A percentile compares a stretch with the other conserved stretches of the same genome.
Conservation (phyloP, 1,140 invertebrate species). For the Cecropterus lyciades region DNA sequence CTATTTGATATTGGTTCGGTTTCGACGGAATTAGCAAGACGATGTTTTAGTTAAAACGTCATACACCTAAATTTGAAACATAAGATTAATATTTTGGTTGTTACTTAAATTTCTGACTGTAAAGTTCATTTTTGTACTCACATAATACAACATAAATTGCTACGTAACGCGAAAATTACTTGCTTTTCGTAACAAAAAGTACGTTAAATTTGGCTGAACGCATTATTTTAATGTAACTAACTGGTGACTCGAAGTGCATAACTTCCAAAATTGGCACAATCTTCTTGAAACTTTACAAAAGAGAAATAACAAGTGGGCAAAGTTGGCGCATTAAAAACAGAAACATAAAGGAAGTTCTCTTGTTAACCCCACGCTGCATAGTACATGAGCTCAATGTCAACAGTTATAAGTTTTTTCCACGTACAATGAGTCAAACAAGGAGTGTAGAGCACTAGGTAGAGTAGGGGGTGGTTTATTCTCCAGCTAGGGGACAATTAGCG, state of each 20-base stretch:
- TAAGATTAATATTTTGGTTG: no score
- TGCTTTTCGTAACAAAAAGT: no score
- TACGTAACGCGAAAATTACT: no score
- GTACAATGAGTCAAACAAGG: constrained; percentile 71
- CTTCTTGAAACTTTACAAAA: constrained; percentile 8
- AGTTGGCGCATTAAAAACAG: constrained; percentile 40
- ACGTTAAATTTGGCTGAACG: neutral
- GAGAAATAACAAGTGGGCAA: constrained; percentile 45
- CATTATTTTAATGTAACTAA: neutral
- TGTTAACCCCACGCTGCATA: constrained; percentile 43
- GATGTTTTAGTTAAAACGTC: no score
- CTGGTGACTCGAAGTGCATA: neutral
- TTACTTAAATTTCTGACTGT: no score
- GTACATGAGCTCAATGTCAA: constrained; percentile 73
- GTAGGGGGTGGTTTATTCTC: constrained; percentile 47
- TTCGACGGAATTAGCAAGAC: neutral
- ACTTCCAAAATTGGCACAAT: constrained; percentile 29
- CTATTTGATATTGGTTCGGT: constrained; percentile 26
- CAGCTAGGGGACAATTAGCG: constrained; percentile 79
- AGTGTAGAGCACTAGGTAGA: constrained; percentile 68
- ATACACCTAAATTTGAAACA: no score
- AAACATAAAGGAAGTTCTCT: constrained; percentile 52
- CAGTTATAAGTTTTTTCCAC: constrained; percentile 68
- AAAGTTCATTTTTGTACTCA: no score
- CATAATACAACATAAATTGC: no score